Evolutionary conservation across 2,113 vertebrate species (phyloP), one percentile per base, ranked within the genome.

Genomic region (Pelvicachromis taeniatus): DNA sequence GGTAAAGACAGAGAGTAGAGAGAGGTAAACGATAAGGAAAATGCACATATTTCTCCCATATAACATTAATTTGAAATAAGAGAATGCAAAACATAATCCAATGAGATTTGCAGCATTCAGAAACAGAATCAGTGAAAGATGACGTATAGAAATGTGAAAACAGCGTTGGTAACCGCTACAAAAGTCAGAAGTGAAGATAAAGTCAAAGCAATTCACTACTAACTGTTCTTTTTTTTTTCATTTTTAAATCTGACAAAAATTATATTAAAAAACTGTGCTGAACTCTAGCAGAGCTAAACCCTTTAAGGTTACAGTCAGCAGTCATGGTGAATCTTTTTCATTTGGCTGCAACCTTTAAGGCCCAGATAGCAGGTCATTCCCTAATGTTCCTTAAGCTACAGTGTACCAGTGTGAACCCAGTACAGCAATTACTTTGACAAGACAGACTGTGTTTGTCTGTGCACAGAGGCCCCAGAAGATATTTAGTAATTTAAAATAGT

Each of bases 311-410:
- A 82, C 53, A 55, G 84, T 78, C 63, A 68, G 80, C 78, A 86
- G 89, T 91, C 89, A 88, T 14, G 23, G 33, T 70, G 16, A 82
- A 93, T 91, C 81, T 87, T 82, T 84, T 80, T 90, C 85, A 91
- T 70, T 68, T 53, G 33, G 52, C 53, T 33, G 26, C 78, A 85
- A 93, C 88, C 90, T 88, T 90, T 92, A 90, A 86, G 63, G 70
- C 31, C 40, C 78, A 84, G 75, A 87, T 75, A 78, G 70, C 78
- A 85, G 82, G 90, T 91, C 85, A 87, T 40, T 82, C 56, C 35
- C 45, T 82, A 68, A 89, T 88, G 61, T 68, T 75, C 61, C 5
- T 31, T 63, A 33, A 53, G 55, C 77, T 35, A 23, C 19, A 58
- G 80, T 55, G 65, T 45, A 17, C 63, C 26, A 52, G 19, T 14